phyloP scores from a whole-genome alignment of 2,888 invertebrate species.

The Dasysyrphus albostriatus region DNA sequence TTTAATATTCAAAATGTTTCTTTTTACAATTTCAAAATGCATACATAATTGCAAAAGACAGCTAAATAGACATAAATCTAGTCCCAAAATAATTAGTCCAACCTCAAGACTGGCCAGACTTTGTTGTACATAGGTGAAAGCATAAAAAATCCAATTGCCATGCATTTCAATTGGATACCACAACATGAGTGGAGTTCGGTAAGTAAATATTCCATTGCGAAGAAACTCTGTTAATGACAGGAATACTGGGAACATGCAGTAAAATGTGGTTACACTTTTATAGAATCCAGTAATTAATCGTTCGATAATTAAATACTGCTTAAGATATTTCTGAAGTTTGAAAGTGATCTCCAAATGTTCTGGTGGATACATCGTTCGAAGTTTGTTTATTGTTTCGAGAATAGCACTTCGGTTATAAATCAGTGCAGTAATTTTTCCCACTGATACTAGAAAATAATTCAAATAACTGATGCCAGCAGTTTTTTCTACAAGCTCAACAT shows the following conservation, averaged over 20 bases:
- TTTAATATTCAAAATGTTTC: conserved; percentile 48
- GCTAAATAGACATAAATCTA: conserved; percentile 10
- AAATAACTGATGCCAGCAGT: conserved; percentile 5
- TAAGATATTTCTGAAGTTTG: not conserved
- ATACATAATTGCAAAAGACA: not conserved
- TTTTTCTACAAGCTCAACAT: not conserved
- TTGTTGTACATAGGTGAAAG: not conserved
- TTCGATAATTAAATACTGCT: not conserved
- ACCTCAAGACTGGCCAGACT: not conserved
- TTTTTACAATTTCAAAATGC: conserved; percentile 55
- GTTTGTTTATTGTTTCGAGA: not conserved
- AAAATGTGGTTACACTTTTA: not conserved
- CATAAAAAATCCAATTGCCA: not conserved
- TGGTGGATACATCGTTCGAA: not conserved
- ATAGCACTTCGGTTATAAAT: not conserved
- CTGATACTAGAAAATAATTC: conserved; percentile 1
- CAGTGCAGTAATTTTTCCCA: not conserved
- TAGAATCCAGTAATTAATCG: not conserved
- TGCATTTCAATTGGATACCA: not conserved
- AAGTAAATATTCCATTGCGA: not conserved
- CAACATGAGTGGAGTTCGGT: not conserved
- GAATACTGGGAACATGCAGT: not conserved
- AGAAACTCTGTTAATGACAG: not conserved
- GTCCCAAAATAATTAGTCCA: not conserved
- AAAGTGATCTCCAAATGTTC: not conserved